Conservation (phyloP, 2,888 invertebrate species). For the Rhyacophila evoluta region DNA sequence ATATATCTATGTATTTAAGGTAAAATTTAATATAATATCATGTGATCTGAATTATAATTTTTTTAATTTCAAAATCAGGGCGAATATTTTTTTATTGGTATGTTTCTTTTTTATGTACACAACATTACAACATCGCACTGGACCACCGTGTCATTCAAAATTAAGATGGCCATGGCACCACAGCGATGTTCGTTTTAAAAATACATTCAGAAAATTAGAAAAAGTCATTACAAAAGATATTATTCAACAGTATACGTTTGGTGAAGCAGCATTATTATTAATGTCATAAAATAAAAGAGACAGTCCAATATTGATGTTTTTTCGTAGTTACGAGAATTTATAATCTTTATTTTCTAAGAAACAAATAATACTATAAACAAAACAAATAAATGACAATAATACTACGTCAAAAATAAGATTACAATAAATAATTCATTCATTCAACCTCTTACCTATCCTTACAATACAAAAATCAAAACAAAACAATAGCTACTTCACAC, state of each 20-base stretch:
- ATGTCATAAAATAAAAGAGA: conserved; percentile 30
- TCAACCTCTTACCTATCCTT: neutral
- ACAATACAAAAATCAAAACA: neutral
- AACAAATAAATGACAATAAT: neutral
- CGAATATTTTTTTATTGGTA: neutral
- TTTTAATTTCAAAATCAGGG: conserved; percentile 7
- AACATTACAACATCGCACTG: neutral
- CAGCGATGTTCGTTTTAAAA: neutral
- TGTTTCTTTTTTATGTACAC: neutral
- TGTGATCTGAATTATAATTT: no score
- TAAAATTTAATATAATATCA: no score
- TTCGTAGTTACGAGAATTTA: neutral
- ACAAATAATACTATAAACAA: neutral
- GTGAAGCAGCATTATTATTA: conserved; percentile 19
- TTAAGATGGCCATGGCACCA: neutral
- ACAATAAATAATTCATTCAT: neutral
- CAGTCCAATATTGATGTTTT: conserved; percentile 48
- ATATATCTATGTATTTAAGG: no score
- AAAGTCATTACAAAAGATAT: neutral
- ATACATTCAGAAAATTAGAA: conserved; percentile 17
- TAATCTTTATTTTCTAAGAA: neutral
- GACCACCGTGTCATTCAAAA: neutral
- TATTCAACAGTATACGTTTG: neutral
- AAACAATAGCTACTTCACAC: no score
- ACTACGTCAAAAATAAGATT: neutral